Evolutionary conservation across 2,888 invertebrate species (phyloP), one percentile per base, ranked within the genome.

Genomic region (Eupithecia tripunctaria): DNA sequence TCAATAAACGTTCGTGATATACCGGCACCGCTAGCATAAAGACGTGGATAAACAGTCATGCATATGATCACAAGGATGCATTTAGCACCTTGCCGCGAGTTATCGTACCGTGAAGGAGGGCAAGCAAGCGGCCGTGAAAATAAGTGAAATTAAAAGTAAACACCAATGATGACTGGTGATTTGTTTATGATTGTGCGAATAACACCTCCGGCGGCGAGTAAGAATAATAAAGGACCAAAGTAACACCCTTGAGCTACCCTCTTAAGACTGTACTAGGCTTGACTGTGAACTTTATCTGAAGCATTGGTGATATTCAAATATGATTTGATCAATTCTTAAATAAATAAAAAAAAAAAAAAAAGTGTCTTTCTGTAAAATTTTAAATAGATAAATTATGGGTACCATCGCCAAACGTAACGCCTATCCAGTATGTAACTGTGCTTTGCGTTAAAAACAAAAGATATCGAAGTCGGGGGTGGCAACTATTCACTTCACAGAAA

Each of bases 31-130:
- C 64, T 36, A 64, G 14, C n/a, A 3, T 38, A 64, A 64, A 38
- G 21, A 1, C 64, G n/a, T 64, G 14, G 32, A 63, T n/a, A 63
- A 63, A 63, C 76, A 76, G 74, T 73, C 72, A 76, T 75, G 76
- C 74, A 72, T 67, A 47, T 47, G 71, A 65, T 70, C 67, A 67
- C 32, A 62, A 76, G 75, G 75, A 76, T 76, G 71, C 73, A 72
- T 77, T 78, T 80, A 76, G 70, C 80, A 78, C 78, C 78, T 72
- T 36, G 72, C 73, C 21, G 68, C 56, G 68, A 71, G 68, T 78
- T 76, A 72, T 72, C 74, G 67, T 36, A 60, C 67, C 69, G 70
- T 79, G 76, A 76, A 79, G 78, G 76, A 73, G 25, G 12, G 71
- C 63, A 76, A 76, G 78, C 70, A 79, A 69, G 29, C 67, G 71